Percentiles rank a stretch among this genome's conserved stretches.
These are phyloP conservation scores for Apodemia hepburni DNA, from an alignment of 2,888 invertebrate species.

Conservation along the genomic window DNA sequence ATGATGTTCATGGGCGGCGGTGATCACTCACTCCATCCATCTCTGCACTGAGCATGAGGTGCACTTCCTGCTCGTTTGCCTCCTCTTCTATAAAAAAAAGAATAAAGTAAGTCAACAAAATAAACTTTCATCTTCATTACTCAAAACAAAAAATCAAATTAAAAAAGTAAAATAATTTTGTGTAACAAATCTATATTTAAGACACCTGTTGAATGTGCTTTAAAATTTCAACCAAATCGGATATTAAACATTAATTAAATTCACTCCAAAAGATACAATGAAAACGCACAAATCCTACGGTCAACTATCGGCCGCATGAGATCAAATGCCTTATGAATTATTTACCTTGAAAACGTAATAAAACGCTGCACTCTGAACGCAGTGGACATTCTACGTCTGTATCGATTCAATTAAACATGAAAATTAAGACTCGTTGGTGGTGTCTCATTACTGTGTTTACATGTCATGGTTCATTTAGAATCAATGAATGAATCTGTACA, in stretches of 20 bases:
- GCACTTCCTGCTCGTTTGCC: no score
- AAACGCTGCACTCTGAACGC: constrained; percentile 32
- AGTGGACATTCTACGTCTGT: constrained; percentile 38
- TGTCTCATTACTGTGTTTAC: neutral
- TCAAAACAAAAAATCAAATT: no score
- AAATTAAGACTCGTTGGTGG: constrained; percentile 14
- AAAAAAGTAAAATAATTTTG: no score
- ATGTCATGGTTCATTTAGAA: neutral
- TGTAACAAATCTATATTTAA: no score
- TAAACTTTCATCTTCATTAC: no score
- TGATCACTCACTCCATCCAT: no score
- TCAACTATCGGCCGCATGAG: constrained; percentile 50
- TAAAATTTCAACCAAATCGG: neutral
- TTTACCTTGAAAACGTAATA: constrained; percentile 51
- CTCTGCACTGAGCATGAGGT: no score
- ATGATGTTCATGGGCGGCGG: no score
- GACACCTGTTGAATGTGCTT: no score
- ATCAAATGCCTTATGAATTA: constrained; percentile 45
- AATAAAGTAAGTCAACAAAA: no score
- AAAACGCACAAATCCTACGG: constrained; percentile 43
- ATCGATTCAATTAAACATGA: constrained; percentile 32
- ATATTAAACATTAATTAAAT: constrained; percentile 4
- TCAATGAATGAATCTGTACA: neutral
- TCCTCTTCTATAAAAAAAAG: no score
- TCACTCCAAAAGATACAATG: constrained; percentile 33